Conservation (phyloP, 1,140 invertebrate species). For the Leucophenga varia region DNA sequence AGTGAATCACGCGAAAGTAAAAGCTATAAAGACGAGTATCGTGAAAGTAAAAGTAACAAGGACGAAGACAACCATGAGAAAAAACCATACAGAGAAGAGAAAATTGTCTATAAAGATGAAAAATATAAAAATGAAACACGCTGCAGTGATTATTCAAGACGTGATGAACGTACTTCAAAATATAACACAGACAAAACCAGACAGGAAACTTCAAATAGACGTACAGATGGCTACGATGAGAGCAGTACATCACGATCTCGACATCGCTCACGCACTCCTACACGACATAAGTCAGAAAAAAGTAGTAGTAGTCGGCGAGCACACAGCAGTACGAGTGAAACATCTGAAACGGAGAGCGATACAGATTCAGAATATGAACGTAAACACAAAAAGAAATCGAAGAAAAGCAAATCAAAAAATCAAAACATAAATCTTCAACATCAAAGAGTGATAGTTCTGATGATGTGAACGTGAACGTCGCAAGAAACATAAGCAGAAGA, state of each 20-base stretch:
- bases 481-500: slow-evolving; percentile 39
- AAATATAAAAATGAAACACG: no score
- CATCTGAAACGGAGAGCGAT: slow-evolving; percentile 41
- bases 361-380: slow-evolving; percentile 43
- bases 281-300: neutral
- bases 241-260: slow-evolving; percentile 18
- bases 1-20: slow-evolving; percentile 2
- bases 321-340: slow-evolving; percentile 31
- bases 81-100: slow-evolving; percentile 14
- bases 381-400: slow-evolving; percentile 33
- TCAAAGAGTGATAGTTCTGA: slow-evolving; percentile 10
- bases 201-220: neutral
- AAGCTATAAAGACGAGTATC: neutral
- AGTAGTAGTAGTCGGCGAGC: slow-evolving; percentile 1
- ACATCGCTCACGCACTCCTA: slow-evolving; percentile 15
- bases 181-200: no score
- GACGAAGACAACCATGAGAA: slow-evolving; percentile 13
- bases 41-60: slow-evolving; percentile 2
- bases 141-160: no score
- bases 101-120: no score
- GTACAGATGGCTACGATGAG: slow-evolving; percentile 9
- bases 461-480: slow-evolving; percentile 11
- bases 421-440: slow-evolving; percentile 27
- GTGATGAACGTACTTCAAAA: neutral
- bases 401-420: slow-evolving; percentile 39